These are phyloP conservation scores for Diachasmimorpha longicaudata DNA, from an alignment of 1,140 invertebrate genomes.

Conservation along the genomic window DNA sequence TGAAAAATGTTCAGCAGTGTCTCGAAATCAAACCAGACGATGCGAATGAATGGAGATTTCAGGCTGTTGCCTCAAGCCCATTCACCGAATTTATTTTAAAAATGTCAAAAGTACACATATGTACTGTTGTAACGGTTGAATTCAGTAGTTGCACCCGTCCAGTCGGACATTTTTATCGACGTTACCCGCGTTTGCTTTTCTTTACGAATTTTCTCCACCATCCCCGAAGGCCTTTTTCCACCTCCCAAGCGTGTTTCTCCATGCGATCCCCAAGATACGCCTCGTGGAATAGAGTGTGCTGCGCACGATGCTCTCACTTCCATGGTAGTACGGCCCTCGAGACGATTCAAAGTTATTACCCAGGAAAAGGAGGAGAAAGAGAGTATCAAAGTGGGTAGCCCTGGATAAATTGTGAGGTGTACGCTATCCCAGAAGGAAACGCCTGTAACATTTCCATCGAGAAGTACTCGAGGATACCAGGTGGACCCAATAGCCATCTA, in stretches of 20 bases:
- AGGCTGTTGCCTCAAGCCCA: too few relatives aligned
- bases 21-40: slow-evolving; percentile 4
- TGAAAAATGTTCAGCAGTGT: slow-evolving; percentile 32
- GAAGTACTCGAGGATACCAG: neutral
- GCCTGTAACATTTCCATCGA: slow-evolving; percentile 1
- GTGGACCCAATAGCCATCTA: neutral
- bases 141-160: neutral
- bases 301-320: neutral
- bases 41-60: slow-evolving; percentile 1
- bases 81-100: neutral
- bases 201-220: neutral
- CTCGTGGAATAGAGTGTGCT: neutral
- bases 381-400: slow-evolving; percentile 4
- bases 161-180: neutral
- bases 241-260: neutral
- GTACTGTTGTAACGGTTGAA: neutral
- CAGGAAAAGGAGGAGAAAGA: neutral
- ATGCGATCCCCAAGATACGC: neutral
- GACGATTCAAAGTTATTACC: slow-evolving; percentile 14
- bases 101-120: neutral
- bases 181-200: neutral
- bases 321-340: neutral
- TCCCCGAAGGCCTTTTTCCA: neutral
- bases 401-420: slow-evolving; percentile 2
- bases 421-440: neutral